Percentiles rank a stretch among this genome's conserved stretches.
These are phyloP conservation scores for Cygnus buccinator DNA, from an alignment of 2,113 vertebrate species.

Conservation along the genomic window DNA sequence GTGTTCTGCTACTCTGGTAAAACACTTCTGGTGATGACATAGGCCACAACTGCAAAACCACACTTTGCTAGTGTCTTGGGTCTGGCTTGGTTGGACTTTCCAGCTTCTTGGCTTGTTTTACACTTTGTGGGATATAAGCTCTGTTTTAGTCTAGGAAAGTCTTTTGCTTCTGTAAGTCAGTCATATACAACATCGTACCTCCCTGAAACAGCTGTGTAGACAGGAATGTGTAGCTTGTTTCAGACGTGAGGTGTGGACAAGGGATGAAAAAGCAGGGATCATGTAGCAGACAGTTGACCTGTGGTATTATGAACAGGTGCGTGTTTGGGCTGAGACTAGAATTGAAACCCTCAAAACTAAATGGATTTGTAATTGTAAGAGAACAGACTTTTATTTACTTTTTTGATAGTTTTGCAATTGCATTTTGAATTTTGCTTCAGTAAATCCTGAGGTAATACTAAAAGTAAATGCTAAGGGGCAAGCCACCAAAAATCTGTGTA, in stretches of 20 bases:
- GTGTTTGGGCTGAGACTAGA: not conserved
- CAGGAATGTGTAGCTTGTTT: not conserved
- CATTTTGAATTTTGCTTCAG: not conserved
- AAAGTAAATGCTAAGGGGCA: not conserved
- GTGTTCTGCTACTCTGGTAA: fast-evolving
- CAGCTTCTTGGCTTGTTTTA: not conserved
- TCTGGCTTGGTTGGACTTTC: not conserved
- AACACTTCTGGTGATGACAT: not conserved
- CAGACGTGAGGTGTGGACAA: not conserved
- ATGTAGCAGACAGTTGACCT: not conserved
- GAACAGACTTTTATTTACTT: not conserved
- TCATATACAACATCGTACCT: not conserved
- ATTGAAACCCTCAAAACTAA: not conserved
- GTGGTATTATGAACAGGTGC: not conserved
- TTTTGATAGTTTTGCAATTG: not conserved
- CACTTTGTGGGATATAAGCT: not conserved
- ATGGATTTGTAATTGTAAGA: not conserved
- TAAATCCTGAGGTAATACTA: not conserved
- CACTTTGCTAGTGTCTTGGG: not conserved
- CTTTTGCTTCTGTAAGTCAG: not conserved
- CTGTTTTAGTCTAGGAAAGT: not conserved
- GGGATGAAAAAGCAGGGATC: not conserved
- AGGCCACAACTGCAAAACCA: not conserved
- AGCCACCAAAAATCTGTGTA: not conserved
- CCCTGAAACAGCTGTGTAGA: not conserved